Conservation (phyloP, 2,888 invertebrate species). For the Apodemia hepburni region DNA sequence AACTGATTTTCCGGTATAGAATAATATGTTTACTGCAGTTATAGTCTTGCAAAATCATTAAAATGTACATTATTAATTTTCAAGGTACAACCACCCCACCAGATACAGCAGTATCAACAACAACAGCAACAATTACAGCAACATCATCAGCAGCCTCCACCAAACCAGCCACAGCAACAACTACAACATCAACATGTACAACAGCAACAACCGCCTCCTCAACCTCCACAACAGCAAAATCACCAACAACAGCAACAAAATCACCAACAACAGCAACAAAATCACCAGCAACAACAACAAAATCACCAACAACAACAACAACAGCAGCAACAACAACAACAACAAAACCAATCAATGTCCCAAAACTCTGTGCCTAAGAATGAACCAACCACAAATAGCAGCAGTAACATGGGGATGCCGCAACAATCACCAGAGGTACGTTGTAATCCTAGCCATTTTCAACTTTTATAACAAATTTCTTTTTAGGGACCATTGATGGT, state of each 20-base stretch:
- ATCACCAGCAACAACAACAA: slow-evolving; percentile 50
- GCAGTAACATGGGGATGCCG: slow-evolving; percentile 62
- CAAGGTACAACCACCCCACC: slow-evolving; percentile 67
- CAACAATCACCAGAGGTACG: slow-evolving; percentile 66
- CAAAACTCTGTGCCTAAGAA: slow-evolving; percentile 41
- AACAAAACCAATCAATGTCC: slow-evolving; percentile 49
- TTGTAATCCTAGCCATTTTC: slow-evolving; percentile 19
- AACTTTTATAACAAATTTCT: not conserved
- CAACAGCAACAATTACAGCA: slow-evolving; percentile 51
- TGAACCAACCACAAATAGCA: slow-evolving; percentile 38
- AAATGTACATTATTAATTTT: slow-evolving; percentile 23
- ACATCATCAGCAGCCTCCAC: slow-evolving; percentile 61
- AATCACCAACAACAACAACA: slow-evolving; percentile 50
- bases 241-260: slow-evolving; percentile 24
- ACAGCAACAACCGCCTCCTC: slow-evolving; percentile 50
- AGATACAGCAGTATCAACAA: slow-evolving; percentile 58
- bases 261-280: slow-evolving; percentile 47
- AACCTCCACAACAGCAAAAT: slow-evolving; percentile 49
- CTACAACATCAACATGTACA: slow-evolving; percentile 55
- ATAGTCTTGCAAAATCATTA: no score
- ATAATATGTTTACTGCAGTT: no score
- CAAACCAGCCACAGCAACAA: slow-evolving; percentile 53
- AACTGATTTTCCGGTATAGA: no score
- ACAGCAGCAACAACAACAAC: slow-evolving; percentile 57
- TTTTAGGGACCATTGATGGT: not conserved